Conservation (phyloP, 2,888 invertebrate species). For the Axea sp. region DNA sequence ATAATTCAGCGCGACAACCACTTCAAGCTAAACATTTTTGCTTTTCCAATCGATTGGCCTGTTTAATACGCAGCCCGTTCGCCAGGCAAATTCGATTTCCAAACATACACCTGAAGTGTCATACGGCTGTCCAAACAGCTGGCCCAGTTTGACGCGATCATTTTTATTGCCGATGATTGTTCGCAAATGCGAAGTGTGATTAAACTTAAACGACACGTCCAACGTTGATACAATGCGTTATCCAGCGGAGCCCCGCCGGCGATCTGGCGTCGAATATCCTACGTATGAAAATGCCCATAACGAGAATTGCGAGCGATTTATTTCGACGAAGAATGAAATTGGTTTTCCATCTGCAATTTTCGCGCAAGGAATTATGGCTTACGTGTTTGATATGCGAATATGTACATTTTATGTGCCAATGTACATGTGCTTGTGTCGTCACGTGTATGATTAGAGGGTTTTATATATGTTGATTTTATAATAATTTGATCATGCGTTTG, state of each 20-base stretch:
- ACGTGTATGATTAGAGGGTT: too few relatives aligned
- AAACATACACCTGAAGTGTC: conserved; percentile 42
- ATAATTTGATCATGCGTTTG: too few relatives aligned
- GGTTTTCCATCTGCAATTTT: conserved; percentile 45
- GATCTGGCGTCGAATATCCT: conserved; percentile 53
- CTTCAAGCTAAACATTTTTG: conserved; percentile 47
- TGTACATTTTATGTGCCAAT: background rate
- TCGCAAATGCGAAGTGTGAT: conserved; percentile 48
- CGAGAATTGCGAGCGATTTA: conserved; percentile 50
- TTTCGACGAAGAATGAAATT: conserved; percentile 53
- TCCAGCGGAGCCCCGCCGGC: conserved; percentile 23
- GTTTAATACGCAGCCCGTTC: conserved; percentile 40
- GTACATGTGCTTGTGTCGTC: too few relatives aligned
- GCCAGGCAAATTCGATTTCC: conserved; percentile 31
- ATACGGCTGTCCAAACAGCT: conserved; percentile 31
- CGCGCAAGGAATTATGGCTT: conserved; percentile 32
- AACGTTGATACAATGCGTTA: conserved; percentile 43
- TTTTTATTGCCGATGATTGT: conserved; percentile 46
- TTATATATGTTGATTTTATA: too few relatives aligned
- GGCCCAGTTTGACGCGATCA: conserved; percentile 25
- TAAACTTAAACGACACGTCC: conserved; percentile 51
- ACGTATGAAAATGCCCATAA: conserved; percentile 51
- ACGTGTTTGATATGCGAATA: background rate
- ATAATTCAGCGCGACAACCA: conserved; percentile 45
- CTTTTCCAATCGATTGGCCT: conserved; percentile 48